phyloP scores from a whole-genome alignment of 2,888 invertebrate genomes.

The Aleiodes leptofemur region DNA sequence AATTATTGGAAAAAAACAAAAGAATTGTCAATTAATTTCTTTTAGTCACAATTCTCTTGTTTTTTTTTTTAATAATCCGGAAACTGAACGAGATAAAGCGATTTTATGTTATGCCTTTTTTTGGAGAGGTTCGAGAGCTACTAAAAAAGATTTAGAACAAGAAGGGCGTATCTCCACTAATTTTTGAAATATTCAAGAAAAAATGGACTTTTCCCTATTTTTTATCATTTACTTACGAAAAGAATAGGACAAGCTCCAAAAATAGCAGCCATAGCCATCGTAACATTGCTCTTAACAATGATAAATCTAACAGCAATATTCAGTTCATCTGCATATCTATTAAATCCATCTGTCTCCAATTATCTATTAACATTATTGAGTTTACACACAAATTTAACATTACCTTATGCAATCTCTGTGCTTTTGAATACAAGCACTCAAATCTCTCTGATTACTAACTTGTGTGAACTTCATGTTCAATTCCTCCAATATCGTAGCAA shows the following conservation, averaged over 20 bases:
- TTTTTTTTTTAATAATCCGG: too few relatives aligned
- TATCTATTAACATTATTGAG: background rate
- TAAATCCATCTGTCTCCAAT: background rate
- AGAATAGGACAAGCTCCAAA: conserved; percentile 64
- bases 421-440: conserved; percentile 56
- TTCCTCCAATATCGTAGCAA: conserved; percentile 61
- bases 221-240: conserved; percentile 55
- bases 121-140: too few relatives aligned
- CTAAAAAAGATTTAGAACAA: too few relatives aligned
- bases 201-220: too few relatives aligned
- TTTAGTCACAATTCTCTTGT: too few relatives aligned
- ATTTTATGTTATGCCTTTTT: too few relatives aligned
- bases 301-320: conserved; percentile 56
- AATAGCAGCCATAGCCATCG: conserved; percentile 62
- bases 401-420: conserved; percentile 62
- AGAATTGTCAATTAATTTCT: too few relatives aligned
- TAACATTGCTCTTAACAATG: conserved; percentile 63
- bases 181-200: too few relatives aligned
- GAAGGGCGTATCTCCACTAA: too few relatives aligned
- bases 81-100: too few relatives aligned
- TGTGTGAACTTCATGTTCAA: conserved; percentile 52
- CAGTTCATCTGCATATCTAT: conserved; percentile 59
- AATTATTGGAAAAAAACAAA: too few relatives aligned
- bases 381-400: conserved; percentile 9
- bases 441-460: conserved; percentile 38